These are phyloP conservation scores for Chelidonichthys spinosus DNA, from an alignment of 2,797 vertebrate species.

Conservation along the genomic window DNA sequence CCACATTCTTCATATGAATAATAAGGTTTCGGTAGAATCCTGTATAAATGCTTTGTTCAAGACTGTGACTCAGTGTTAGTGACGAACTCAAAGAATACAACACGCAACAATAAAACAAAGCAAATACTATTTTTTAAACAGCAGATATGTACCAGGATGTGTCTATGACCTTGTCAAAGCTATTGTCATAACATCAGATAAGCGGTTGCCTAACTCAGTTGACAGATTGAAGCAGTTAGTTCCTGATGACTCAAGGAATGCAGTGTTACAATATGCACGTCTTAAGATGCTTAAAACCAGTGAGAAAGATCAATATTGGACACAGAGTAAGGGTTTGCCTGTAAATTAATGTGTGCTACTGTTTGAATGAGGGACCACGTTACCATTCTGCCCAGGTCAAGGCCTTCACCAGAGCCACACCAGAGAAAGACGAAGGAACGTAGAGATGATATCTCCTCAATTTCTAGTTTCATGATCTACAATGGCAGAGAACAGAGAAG, in stretches of 20 bases:
- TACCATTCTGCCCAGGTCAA: conserved; percentile 98
- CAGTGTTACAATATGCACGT: neutral
- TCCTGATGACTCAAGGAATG: neutral
- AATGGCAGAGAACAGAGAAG: conserved; percentile 16
- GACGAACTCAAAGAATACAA: neutral
- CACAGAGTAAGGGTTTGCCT: neutral
- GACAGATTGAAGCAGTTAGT: neutral
- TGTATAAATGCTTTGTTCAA: too few relatives aligned
- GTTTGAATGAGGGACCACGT: neutral
- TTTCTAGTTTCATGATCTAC: conserved; percentile 98
- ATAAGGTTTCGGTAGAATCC: too few relatives aligned
- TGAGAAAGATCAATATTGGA: neutral
- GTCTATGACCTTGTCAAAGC: neutral
- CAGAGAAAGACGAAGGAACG: conserved; percentile 97
- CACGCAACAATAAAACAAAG: neutral
- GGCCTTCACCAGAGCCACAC: conserved; percentile 97
- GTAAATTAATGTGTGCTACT: neutral
- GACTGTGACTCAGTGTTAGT: conserved; percentile 6
- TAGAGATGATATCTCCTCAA: conserved; percentile 94
- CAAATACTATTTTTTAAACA: neutral
- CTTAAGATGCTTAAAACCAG: neutral
- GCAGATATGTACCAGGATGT: neutral
- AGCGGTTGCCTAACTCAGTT: neutral
- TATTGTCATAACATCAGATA: neutral
- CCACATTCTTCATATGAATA: too few relatives aligned